Evolutionary conservation across 2,113 vertebrate genomes (phyloP), one percentile per base, ranked within the genome.

Genomic region (Sporophila hypoxantha): DNA sequence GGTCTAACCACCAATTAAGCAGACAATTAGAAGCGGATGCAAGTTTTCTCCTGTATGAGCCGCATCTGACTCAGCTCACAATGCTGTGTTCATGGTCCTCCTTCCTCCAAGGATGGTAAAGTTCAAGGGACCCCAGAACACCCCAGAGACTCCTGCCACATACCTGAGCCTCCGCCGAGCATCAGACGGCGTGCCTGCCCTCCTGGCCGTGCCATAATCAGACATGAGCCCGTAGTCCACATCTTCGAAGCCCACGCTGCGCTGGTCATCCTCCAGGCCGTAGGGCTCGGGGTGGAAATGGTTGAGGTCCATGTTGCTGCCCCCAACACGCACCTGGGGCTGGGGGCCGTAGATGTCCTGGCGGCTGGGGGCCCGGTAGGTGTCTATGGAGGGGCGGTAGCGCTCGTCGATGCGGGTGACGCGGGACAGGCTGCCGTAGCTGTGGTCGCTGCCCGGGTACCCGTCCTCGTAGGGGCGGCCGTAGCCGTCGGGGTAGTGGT

Each of bases 301-400:
- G 47, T 97, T 98, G 32, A 99, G 97, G 96, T 99, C 99, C 96
- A 98, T 88, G 10, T 97, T 98, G 93, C 98, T 99, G 77, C 98
- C 99, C 62, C 98, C 99, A 11, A 98, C 97, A 4, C 98, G 98
- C 56, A 99, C 98, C 94, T 99, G 97, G 10, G 99, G 99, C 86
- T 99, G 99, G 36, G 98, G 98, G n/a, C 98, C 98, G 4, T 99
- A 99, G 26, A 98, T 97, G 79, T 99, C 97, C 89, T 97, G 98
- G 66, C 99, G 97, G 94, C 98, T 99, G 49, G 97, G 97, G 36
- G 98, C 98, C 66, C 98, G 97, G 94, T 98, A 99, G 93, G 93
- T 96, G 92, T 99, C 99, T 94, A 97, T 87, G 87, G 96, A 94
- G 14, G 97, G 97, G 14, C 97, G 98, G 92, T 99, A 99, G 67